A percentile compares a stretch with the other conserved stretches of the same genome.
Conservation (phyloP, 2,888 invertebrate species). For the Melinaea menophilus region DNA sequence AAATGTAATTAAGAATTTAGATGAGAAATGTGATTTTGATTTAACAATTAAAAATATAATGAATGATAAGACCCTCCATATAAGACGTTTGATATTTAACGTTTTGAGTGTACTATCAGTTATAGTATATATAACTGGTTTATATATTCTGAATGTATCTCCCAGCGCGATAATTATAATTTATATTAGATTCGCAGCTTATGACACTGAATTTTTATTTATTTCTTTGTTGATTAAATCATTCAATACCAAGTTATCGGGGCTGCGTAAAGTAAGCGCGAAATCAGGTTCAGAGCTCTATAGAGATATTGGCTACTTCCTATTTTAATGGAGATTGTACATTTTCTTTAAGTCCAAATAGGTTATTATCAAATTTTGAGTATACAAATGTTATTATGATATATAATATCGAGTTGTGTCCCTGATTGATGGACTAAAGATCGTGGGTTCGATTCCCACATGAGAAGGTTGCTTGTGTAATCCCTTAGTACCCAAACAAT, state of each 20-base stretch:
- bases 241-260: slow-evolving; percentile 48
- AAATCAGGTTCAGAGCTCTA: slow-evolving; percentile 47
- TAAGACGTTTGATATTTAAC: slow-evolving; percentile 27
- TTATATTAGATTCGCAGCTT: slow-evolving; percentile 37
- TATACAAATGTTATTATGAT: not conserved
- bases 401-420: too few relatives aligned
- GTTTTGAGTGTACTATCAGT: slow-evolving; percentile 34
- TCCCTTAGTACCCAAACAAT: too few relatives aligned
- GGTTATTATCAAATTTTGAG: not conserved
- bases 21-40: slow-evolving; percentile 42
- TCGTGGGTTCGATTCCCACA: too few relatives aligned
- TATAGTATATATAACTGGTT: slow-evolving; percentile 42
- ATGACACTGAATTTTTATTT: slow-evolving; percentile 53
- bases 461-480: too few relatives aligned
- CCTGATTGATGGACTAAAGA: too few relatives aligned
- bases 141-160: slow-evolving; percentile 32
- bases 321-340: slow-evolving; percentile 52
- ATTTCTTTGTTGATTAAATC: slow-evolving; percentile 46
- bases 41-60: slow-evolving; percentile 6
- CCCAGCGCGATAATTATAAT: slow-evolving; percentile 28
- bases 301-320: slow-evolving; percentile 47
- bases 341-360: slow-evolving; percentile 41
- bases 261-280: slow-evolving; percentile 36
- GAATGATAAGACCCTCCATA: slow-evolving; percentile 37
- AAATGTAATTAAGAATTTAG: slow-evolving; percentile 33